Evolutionary conservation across 1,140 invertebrate genomes (phyloP), one percentile per base, ranked within the genome.

Genomic region (Ceratosolen fusciceps): DNA sequence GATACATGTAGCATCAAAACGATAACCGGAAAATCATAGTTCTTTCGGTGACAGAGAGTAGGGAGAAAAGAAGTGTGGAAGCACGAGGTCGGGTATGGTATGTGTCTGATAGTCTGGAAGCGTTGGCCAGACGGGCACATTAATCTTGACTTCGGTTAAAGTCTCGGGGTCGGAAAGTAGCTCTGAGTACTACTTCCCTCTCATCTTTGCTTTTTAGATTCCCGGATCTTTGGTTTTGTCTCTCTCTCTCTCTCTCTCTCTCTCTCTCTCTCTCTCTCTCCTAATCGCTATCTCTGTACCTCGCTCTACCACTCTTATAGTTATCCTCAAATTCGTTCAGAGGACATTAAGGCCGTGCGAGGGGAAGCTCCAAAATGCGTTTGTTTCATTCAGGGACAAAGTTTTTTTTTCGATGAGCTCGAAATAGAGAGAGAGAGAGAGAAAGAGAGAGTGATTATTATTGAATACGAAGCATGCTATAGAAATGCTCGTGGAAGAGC

Each of bases 141-240:
- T 78, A 78, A 78, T 78, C 76, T 78, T 78, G 76, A 52, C n/a
- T 37, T 62, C 29, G 52, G 34, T 39, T 34, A 68, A 37, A 29
- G 54, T 58, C 34, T 37, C 60, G 60, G 34, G 60, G 19, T 34
- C 37, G 31, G 56, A 29, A 12, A 21, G 43, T 37, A 49, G 26
- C 43, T n/a, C 60, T 75, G 43, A 75, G 74, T 75, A 60, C 73
- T 29, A 26, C 26, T 62, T 62, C 73, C 43, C 73, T 62, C 56
- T 47, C 56, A 56, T 62, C 74, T 52, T 67, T 43, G 43, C 74
- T 49, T 67, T 67, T 67, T 29, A 56, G 14, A 26, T 52, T 52
- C 37, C 39, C 26, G 34, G 43, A 75, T 75, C 60, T 16, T 52
- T 52, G 47, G 24, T 56, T 68, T 39, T 21, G 16, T 19, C 14